Base-by-base conservation (phyloP, 2,797 vertebrate species). In the Botia kubotai region DNA sequence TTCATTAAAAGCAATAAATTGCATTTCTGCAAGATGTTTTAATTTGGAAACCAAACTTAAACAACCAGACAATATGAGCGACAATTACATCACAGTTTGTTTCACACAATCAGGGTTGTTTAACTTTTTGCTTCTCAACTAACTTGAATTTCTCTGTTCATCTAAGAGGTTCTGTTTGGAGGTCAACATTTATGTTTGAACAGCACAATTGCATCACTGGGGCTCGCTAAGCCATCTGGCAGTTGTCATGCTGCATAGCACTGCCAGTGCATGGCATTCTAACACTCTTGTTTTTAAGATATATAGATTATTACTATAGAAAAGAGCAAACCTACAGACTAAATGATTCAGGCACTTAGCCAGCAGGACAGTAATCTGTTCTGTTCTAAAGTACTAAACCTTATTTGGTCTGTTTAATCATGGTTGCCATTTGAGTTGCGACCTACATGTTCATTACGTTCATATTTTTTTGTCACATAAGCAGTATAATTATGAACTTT, bases 11-110 rank as follows among this genome's bases (percentile, higher is more conserved):
- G 19, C 8, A 17, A 26, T 46, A 26, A 53, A 68, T 66, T 67
- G 58, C 21, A 73, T 58, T 78, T 53, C 39, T 78, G 60, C 7
- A 1, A 77, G 33, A 72, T 19, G 10, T 72, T 77, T 72, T 67
- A 67, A 69, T 79, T 83, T 48, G 71, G 23, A 12, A 83, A 55
- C 71, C 36, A 69, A 72, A 66, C 2, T 77, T 48, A 29, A 70
- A 68, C 23, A 67, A 10, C 16, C 4, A 68, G 26, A 52, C 73
- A 62, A 68, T 71, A 62, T 36, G 60, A 29, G 65, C 57, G 55
- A 79, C 72, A 69, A 63, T 74, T 62, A 63, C 63, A 12, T n/a
- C 33, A 52, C 13, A 5, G 57, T 43, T 26, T 57, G 3, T 39
- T n/a, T 39, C 17, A 19, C 55, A 58, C 53, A 77, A 48, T 58